Evolutionary conservation across 2,888 invertebrate genomes (phyloP).

Genomic region (Nymphalis urticae): DNA sequence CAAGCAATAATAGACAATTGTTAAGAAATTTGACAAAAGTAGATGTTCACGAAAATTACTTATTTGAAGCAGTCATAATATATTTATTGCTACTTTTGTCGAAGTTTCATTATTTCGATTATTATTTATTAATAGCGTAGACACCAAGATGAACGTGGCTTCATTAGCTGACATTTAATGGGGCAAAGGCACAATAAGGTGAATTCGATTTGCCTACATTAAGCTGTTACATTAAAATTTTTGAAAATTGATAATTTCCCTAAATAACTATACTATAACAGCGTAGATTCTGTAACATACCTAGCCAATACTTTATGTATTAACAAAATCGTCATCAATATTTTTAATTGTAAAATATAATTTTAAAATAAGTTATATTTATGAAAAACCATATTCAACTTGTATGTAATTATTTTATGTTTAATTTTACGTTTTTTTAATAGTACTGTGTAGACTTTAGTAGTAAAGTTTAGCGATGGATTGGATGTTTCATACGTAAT

Average conservation of each 20-base stretch:
- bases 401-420: neutral
- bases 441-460: too few species aligned
- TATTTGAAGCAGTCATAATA: neutral
- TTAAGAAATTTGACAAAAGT: conserved; percentile 58
- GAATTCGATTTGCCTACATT: conserved; percentile 13
- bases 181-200: neutral
- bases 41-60: conserved; percentile 6
- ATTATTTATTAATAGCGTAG: neutral
- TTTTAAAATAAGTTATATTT: conserved; percentile 8
- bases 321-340: conserved; percentile 1
- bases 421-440: too few species aligned
- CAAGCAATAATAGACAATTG: conserved; percentile 75
- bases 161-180: neutral
- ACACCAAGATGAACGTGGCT: neutral
- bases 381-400: neutral
- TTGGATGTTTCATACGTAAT: too few species aligned
- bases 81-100: conserved; percentile 57
- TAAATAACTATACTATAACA: conserved; percentile 47
- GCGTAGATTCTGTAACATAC: conserved; percentile 31
- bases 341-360: neutral
- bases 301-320: neutral
- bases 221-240: conserved; percentile 52
- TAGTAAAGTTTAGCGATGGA: too few species aligned
- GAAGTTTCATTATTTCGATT: conserved; percentile 47
- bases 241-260: conserved; percentile 50